Conservation (phyloP, 1,140 invertebrate species). For the Caenorhabditis brenneri region DNA sequence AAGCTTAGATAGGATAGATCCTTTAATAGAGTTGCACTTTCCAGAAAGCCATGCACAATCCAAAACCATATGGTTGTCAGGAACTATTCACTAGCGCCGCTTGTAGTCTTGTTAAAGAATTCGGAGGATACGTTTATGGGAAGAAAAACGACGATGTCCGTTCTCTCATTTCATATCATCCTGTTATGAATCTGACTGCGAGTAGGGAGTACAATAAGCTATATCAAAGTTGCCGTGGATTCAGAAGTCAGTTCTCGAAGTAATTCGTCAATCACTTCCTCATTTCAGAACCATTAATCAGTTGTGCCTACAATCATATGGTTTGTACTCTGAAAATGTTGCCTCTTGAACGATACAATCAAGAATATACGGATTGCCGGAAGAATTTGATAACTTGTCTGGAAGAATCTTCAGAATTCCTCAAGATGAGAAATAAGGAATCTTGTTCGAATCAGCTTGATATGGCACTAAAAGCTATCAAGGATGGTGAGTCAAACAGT, state of each 20-base stretch:
- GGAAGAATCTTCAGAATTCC: not conserved
- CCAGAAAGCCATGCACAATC: not conserved
- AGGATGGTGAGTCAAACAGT: not conserved
- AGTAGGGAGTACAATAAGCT: not conserved
- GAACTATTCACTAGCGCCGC: not conserved
- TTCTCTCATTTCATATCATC: not conserved
- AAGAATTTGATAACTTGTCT: not conserved
- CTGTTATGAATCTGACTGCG: not conserved
- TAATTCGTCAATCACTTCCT: not conserved
- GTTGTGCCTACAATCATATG: slow-evolving; percentile 1
- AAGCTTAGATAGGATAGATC: not conserved
- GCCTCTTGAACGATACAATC: not conserved
- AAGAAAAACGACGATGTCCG: not conserved
- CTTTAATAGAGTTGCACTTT: too few species aligned
- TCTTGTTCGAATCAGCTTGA: not conserved
- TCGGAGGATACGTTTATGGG: not conserved
- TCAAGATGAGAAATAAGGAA: not conserved
- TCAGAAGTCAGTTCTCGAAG: not conserved
- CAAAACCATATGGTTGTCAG: not conserved
- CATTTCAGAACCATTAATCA: not conserved
- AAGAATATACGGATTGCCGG: not conserved
- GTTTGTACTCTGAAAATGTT: not conserved
- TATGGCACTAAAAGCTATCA: not conserved
- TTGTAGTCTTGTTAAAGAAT: not conserved
- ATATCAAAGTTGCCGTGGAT: not conserved